A percentile compares a stretch with the other conserved stretches of the same genome.
phyloP scores from a whole-genome alignment of 2,888 invertebrate genomes.

The Lepidochrysops patricia region DNA sequence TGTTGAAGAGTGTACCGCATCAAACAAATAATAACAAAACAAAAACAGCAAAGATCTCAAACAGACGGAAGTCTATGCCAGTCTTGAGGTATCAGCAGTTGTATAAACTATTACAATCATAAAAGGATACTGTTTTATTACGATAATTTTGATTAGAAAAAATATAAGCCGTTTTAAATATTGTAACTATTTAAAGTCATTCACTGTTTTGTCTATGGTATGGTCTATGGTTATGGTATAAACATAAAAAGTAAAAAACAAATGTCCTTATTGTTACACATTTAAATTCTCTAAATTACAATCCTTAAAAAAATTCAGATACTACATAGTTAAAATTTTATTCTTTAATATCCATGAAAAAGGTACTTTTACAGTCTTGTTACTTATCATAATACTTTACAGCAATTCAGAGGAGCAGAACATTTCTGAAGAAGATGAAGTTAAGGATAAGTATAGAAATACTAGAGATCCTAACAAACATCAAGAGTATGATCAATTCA shows the following conservation, averaged over 20 bases:
- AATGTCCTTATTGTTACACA: too few relatives aligned
- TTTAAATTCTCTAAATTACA: too few relatives aligned
- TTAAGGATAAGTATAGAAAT: background rate
- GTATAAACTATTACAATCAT: too few relatives aligned
- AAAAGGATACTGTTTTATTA: too few relatives aligned
- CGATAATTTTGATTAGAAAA: too few relatives aligned
- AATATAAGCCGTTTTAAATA: too few relatives aligned
- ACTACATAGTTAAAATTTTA: background rate
- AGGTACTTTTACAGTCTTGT: background rate
- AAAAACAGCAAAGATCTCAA: slow-evolving; percentile 30
- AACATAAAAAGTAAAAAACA: too few relatives aligned
- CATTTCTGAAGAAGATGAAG: background rate
- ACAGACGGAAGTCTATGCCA: slow-evolving; percentile 49
- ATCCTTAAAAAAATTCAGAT: too few relatives aligned
- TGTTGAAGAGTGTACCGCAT: slow-evolving; percentile 18
- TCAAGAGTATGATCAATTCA: background rate
- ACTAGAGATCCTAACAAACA: background rate
- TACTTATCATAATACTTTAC: background rate
- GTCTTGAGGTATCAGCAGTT: slow-evolving; percentile 34
- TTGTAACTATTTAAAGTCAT: too few relatives aligned
- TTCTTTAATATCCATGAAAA: background rate
- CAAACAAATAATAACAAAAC: slow-evolving; percentile 17
- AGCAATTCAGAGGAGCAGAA: background rate
- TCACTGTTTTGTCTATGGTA: too few relatives aligned
- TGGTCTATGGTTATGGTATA: too few relatives aligned